Conservation (phyloP, 1,140 invertebrate species). For the Helicoverpa zea region DNA sequence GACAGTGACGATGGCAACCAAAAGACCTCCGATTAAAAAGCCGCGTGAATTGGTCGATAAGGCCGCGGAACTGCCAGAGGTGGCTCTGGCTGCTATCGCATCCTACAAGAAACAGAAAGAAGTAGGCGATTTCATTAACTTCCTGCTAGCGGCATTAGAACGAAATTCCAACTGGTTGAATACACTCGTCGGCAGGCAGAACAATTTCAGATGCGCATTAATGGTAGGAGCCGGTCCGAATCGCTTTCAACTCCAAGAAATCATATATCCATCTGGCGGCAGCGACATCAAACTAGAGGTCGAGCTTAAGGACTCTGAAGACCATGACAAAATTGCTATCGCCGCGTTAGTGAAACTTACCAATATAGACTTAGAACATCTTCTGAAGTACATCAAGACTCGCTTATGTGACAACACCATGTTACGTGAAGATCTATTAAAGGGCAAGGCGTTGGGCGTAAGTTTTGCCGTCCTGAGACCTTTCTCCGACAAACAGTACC, state of each 20-base stretch:
- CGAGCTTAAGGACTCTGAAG: slow-evolving; percentile 74
- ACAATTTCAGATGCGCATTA: slow-evolving; percentile 74
- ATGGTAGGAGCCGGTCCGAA: slow-evolving; percentile 79
- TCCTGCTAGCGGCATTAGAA: slow-evolving; percentile 72
- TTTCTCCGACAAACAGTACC: slow-evolving; percentile 72
- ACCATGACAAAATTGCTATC: slow-evolving; percentile 79
- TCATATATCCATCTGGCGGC: slow-evolving; percentile 72
- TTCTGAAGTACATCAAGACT: slow-evolving; percentile 73
- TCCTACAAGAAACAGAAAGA: slow-evolving; percentile 78
- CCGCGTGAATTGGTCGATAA: slow-evolving; percentile 56
- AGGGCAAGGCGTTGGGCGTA: slow-evolving; percentile 75
- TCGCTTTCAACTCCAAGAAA: slow-evolving; percentile 76
- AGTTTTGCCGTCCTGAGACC: slow-evolving; percentile 74
- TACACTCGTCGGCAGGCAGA: slow-evolving; percentile 66
- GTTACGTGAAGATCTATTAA: slow-evolving; percentile 72
- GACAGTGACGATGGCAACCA: slow-evolving; percentile 63
- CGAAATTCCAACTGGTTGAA: slow-evolving; percentile 78
- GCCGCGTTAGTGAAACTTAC: slow-evolving; percentile 70
- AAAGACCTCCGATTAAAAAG: slow-evolving; percentile 64
- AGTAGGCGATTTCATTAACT: slow-evolving; percentile 74
- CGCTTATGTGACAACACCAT: slow-evolving; percentile 68
- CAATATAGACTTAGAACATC: slow-evolving; percentile 67
- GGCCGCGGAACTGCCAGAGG: slow-evolving; percentile 65
- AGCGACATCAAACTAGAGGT: slow-evolving; percentile 72
- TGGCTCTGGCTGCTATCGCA: slow-evolving; percentile 75